Percentiles rank a stretch among this genome's conserved stretches.
Evolutionary conservation across 2,797 vertebrate genomes (phyloP).

Genomic region (Hirundo rustica): DNA sequence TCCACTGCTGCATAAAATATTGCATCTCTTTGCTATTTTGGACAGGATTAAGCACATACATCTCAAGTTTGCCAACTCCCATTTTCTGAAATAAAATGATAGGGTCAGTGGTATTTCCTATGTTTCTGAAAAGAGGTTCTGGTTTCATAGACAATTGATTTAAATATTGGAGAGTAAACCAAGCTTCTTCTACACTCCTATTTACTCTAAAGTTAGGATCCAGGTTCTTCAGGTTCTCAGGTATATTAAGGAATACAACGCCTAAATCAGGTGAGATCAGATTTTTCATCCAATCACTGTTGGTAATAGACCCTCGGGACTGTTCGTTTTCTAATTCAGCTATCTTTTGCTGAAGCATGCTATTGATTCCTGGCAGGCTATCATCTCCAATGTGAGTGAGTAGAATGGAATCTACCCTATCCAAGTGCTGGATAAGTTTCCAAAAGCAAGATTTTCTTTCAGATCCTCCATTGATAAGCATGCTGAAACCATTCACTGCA

Average conservation of each 20-base stretch:
- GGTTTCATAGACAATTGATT: conserved; percentile 88
- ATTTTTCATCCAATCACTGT: conserved; percentile 96
- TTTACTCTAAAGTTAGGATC: conserved; percentile 86
- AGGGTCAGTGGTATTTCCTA: conserved; percentile 87
- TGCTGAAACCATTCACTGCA: conserved; percentile 95
- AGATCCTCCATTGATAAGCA: conserved; percentile 94
- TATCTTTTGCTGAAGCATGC: conserved; percentile 91
- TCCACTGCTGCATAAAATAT: conserved; percentile 94
- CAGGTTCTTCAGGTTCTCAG: conserved; percentile 85
- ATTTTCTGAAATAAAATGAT: conserved; percentile 92
- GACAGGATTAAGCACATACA: conserved; percentile 93
- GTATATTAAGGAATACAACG: conserved; percentile 91
- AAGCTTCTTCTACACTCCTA: conserved; percentile 87
- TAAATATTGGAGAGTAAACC: conserved; percentile 87
- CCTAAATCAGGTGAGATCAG: conserved; percentile 95
- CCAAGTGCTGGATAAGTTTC: conserved; percentile 94
- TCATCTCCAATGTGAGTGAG: conserved; percentile 92
- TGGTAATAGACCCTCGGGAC: conserved; percentile 90
- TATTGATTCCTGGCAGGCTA: conserved; percentile 93
- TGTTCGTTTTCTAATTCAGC: conserved; percentile 92
- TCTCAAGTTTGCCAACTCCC: conserved; percentile 86
- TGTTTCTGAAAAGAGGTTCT: conserved; percentile 86
- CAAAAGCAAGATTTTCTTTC: conserved; percentile 95
- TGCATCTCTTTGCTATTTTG: conserved; percentile 93
- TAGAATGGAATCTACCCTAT: conserved; percentile 93